These are phyloP conservation scores for Diadema setosum DNA, from an alignment of 35 echinoderm and acorn worm species.

Conservation along the genomic window DNA sequence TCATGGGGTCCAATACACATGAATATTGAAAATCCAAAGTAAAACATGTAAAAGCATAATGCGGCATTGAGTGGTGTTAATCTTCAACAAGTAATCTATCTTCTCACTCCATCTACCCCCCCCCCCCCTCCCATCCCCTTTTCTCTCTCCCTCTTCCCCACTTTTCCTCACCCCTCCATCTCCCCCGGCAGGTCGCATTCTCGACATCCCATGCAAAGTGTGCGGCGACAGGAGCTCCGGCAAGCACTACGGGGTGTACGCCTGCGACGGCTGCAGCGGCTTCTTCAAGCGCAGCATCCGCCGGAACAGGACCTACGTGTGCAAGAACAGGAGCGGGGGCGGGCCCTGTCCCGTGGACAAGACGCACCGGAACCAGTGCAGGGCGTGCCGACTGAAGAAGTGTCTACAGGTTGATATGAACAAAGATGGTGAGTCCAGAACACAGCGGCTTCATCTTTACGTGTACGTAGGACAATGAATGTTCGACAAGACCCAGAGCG, in stretches of 20 bases:
- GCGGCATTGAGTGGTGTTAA: no score
- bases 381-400: slow-evolving; percentile 90
- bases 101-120: no score
- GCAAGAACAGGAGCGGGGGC: slow-evolving; percentile 49
- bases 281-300: slow-evolving; percentile 98
- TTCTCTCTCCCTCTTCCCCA: no score
- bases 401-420: slow-evolving; percentile 98
- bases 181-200: slow-evolving; percentile 49
- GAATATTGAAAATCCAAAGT: no score
- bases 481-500: no score
- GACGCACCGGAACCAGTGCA: slow-evolving; percentile 96
- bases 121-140: no score
- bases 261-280: slow-evolving; percentile 98
- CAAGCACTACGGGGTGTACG: slow-evolving; percentile 98
- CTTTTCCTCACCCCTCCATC: background rate
- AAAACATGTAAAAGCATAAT: no score
- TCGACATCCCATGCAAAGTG: slow-evolving; percentile 95
- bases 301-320: slow-evolving; percentile 84
- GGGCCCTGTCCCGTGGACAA: slow-evolving; percentile 92
- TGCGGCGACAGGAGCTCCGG: slow-evolving; percentile 96
- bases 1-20: no score
- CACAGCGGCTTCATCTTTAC: no score
- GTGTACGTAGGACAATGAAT: no score
- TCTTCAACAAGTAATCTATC: no score
- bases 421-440: slow-evolving; percentile 83